Percentiles rank a stretch among this genome's conserved stretches.
phyloP scores from a whole-genome alignment of 1,140 invertebrate species.

The Drosophila kanapiae region DNA sequence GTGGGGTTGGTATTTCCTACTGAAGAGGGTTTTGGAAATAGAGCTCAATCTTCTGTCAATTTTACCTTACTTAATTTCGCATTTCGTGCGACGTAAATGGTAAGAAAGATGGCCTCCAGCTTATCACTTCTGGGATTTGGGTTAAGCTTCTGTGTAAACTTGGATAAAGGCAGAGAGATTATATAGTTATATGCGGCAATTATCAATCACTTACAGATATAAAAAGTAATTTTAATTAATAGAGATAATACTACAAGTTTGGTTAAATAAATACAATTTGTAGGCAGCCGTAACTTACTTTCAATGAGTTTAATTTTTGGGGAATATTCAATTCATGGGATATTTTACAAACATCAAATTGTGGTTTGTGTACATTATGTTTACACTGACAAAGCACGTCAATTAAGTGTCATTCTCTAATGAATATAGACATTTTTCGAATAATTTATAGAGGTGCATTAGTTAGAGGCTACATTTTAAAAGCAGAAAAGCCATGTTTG shows the following conservation, averaged over 20 bases:
- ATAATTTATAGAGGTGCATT: slow-evolving; percentile 2
- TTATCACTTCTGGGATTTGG: slow-evolving; percentile 32
- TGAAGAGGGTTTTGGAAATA: slow-evolving; percentile 11
- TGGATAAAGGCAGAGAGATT: neutral
- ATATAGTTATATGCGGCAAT: neutral
- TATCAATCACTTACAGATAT: neutral
- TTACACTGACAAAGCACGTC: neutral
- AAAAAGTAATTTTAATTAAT: neutral
- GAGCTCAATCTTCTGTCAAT: slow-evolving; percentile 68
- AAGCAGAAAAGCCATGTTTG: neutral
- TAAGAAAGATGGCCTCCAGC: slow-evolving; percentile 8
- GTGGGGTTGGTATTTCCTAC: slow-evolving; percentile 1
- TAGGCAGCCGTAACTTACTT: neutral
- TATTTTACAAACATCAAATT: neutral
- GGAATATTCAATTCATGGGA: neutral
- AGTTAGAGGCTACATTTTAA: neutral
- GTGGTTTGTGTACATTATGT: neutral
- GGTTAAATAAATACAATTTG: neutral
- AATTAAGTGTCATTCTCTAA: slow-evolving; percentile 4
- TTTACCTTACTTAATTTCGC: slow-evolving; percentile 74
- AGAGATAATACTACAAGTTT: neutral
- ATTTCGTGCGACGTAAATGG: slow-evolving; percentile 39
- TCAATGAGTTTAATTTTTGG: neutral
- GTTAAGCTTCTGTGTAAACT: neutral
- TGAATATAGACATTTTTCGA: slow-evolving; percentile 2